Conservation (phyloP, 2,888 invertebrate genomes). For the Charanyca ferruginea region DNA sequence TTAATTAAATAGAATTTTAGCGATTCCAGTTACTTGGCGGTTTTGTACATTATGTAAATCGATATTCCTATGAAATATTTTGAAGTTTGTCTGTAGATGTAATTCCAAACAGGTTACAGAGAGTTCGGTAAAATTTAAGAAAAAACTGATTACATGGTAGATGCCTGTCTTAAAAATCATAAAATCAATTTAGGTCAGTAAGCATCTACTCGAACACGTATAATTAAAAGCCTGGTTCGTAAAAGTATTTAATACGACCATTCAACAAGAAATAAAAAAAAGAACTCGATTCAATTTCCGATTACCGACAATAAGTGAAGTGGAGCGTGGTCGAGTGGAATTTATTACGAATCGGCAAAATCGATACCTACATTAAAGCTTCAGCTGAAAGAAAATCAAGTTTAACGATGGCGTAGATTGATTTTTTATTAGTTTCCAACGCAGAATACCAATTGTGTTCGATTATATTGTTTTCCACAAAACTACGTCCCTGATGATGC, state of each 20-base stretch:
- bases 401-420: slow-evolving; percentile 40
- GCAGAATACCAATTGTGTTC: slow-evolving; percentile 31
- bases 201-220: background rate
- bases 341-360: slow-evolving; percentile 57
- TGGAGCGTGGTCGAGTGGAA: slow-evolving; percentile 53
- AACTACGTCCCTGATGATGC: background rate
- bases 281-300: slow-evolving; percentile 64
- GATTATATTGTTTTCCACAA: background rate
- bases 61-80: slow-evolving; percentile 9
- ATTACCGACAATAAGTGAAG: slow-evolving; percentile 56
- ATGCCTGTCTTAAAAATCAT: too few species aligned
- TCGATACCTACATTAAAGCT: slow-evolving; percentile 47
- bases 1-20: slow-evolving; percentile 1
- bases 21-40: background rate
- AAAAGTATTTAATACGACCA: slow-evolving; percentile 40
- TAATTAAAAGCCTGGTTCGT: background rate
- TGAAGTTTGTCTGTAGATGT: background rate
- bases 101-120: background rate
- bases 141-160: too few species aligned
- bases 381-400: slow-evolving; percentile 40
- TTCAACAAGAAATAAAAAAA: slow-evolving; percentile 45
- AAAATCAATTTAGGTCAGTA: background rate
- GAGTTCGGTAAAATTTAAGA: background rate
- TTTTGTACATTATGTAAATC: background rate
- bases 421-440: slow-evolving; percentile 44